phyloP scores from a whole-genome alignment of 1,140 invertebrate genomes.

The Tenebrio molitor region DNA sequence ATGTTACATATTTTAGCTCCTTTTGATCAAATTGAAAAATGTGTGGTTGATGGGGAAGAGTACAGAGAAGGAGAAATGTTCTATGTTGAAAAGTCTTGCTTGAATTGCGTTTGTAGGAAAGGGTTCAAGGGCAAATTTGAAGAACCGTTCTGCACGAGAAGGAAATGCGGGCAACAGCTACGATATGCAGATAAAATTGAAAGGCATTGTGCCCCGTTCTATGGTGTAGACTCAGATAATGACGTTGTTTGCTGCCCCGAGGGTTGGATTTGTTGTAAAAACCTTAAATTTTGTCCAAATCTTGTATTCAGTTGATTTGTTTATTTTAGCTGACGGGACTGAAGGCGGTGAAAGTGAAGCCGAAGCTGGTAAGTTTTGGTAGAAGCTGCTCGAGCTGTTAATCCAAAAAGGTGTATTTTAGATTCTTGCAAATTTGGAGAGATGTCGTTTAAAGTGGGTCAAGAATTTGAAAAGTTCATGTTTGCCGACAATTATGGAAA shows the following conservation, averaged over 20 bases:
- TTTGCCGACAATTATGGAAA: too few species aligned
- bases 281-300: background rate
- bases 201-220: background rate
- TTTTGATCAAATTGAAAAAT: constrained; percentile 45
- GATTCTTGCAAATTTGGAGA: too few species aligned
- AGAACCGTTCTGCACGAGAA: constrained; percentile 49
- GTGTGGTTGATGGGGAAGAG: constrained; percentile 52
- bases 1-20: constrained; percentile 29
- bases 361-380: constrained; percentile 3
- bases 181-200: constrained; percentile 10
- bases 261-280: constrained; percentile 52
- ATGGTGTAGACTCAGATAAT: background rate
- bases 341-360: constrained; percentile 16
- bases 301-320: background rate
- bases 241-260: constrained; percentile 51
- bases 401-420: too few species aligned
- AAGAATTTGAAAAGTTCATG: too few species aligned
- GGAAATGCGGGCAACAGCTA: constrained; percentile 52
- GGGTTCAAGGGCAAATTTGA: constrained; percentile 57
- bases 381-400: too few species aligned
- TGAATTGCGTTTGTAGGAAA: constrained; percentile 56
- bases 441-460: too few species aligned
- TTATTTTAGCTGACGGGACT: constrained; percentile 15
- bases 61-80: constrained; percentile 55
- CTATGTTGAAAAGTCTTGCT: constrained; percentile 54